A percentile compares a stretch with the other conserved stretches of the same genome.
Evolutionary conservation across 2,797 vertebrate species (phyloP).

Genomic region (Podargus strigoides): DNA sequence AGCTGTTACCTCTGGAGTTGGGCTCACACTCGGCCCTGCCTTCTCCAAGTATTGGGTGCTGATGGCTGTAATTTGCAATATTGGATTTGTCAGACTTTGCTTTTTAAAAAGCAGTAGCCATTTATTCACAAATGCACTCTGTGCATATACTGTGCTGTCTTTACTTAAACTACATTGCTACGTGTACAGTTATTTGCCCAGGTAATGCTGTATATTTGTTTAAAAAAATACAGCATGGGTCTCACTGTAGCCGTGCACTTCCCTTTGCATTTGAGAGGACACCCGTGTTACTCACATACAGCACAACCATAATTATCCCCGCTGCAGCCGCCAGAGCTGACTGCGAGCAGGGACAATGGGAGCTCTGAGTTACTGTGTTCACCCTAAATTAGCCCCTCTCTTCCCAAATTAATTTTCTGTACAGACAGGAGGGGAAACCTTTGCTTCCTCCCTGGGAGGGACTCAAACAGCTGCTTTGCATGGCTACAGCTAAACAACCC

Average conservation of each 20-base stretch:
- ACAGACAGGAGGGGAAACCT: not conserved
- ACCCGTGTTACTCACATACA: not conserved
- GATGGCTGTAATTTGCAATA: not conserved
- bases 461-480: not conserved
- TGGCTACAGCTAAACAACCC: not conserved
- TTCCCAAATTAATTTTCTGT: not conserved
- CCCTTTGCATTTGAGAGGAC: not conserved
- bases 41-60: not conserved
- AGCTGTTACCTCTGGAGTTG: not conserved
- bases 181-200: not conserved
- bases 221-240: not conserved
- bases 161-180: not conserved
- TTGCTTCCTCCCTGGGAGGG: not conserved
- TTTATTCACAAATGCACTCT: not conserved
- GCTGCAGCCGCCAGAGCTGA: not conserved
- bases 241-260: not conserved
- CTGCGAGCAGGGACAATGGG: accelerated
- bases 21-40: not conserved
- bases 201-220: not conserved
- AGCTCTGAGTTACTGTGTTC: not conserved
- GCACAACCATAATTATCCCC: not conserved
- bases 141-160: not conserved
- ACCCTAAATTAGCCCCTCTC: not conserved
- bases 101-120: not conserved
- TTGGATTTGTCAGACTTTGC: not conserved